Percentiles rank a stretch among this genome's conserved stretches.
Evolutionary conservation across 1,140 invertebrate genomes (phyloP).

Genomic region (Cherax destructor): DNA sequence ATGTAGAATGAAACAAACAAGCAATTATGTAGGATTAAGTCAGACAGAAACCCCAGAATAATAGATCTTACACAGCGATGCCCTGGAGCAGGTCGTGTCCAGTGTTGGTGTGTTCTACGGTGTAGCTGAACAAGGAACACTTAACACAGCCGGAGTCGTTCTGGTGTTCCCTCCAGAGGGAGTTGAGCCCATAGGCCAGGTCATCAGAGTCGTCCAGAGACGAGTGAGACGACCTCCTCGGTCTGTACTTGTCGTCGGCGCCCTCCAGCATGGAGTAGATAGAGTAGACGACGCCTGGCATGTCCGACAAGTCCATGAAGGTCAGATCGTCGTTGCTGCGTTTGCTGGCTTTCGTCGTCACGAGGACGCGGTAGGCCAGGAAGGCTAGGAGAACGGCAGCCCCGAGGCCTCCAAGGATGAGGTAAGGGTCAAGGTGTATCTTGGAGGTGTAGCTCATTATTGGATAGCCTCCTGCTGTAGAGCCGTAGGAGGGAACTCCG

Average conservation of each 20-base stretch:
- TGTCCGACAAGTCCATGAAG: constrained; percentile 54
- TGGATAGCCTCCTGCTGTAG: neutral
- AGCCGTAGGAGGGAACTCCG: constrained; percentile 12
- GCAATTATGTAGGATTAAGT: no score
- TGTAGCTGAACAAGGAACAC: constrained; percentile 35
- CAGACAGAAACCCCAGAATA: neutral
- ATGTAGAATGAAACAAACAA: no score
- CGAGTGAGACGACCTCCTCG: neutral
- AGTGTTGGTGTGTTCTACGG: neutral
- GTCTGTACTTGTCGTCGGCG: constrained; percentile 41
- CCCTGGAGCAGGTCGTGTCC: neutral
- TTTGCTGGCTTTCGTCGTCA: constrained; percentile 17
- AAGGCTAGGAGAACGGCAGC: constrained; percentile 48
- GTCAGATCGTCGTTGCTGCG: constrained; percentile 20
- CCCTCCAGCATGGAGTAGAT: constrained; percentile 44
- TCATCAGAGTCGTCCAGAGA: constrained; percentile 43
- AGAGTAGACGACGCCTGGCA: constrained; percentile 45
- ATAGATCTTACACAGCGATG: constrained; percentile 24
- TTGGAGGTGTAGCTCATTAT: constrained; percentile 16
- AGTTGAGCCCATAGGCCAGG: constrained; percentile 39
- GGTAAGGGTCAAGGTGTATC: constrained; percentile 48
- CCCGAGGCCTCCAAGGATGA: constrained; percentile 48
- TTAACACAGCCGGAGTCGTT: constrained; percentile 22
- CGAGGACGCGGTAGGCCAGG: constrained; percentile 56
- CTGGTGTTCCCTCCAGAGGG: constrained; percentile 36